Base-by-base conservation (phyloP, 2,113 vertebrate species). In the Antigone vipio region DNA sequence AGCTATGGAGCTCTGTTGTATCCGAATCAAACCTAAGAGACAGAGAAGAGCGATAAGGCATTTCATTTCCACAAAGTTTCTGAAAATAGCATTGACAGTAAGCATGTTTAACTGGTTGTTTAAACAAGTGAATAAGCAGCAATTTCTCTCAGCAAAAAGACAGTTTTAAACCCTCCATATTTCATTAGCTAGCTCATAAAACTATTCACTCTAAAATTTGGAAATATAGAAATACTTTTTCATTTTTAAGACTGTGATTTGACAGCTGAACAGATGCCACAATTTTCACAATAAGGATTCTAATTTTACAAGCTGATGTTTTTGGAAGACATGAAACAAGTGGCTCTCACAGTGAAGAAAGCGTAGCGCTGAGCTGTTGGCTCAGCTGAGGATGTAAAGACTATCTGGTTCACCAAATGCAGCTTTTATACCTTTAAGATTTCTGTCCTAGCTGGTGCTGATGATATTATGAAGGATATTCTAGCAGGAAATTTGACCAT, bases 1-100 rank as follows among this genome's bases (percentile, higher is more conserved):
- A 99, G 90, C 99, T 99, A 96, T 99, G 99, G 60, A 99, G 98
- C 98, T 99, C 99, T 29, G 99, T 99, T 93, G 99, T 99, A 91
- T 99, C 99, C 5, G 99, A 98, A 88, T 99, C 99, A 98, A 99
- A 99, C 97, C 99, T 99, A 97, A 58, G 69, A 75, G 24, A 94
- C 63, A 90, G 26, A 95, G 73, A 93, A 87, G 87, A 5, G 63
- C 30, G 85, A 3, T 4, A 32, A 68, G 34, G 34, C 59, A 34
- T 93, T 89, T 71, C 23, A 24, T 52, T 92, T 26, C 35, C 35
- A 71, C 24, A 7, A 12, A 73, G 27, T 7, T 63, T 75, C 27
- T 66, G 38, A 55, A 47, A 89, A 63, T 8, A 60, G 15, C 15
- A 64, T 4, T 40, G 27, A n/a, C 19, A 87, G 10, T 18, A 82